A percentile compares a stretch with the other conserved stretches of the same genome.
These are phyloP conservation scores for Linurgus olivaceus DNA, from an alignment of 2,797 vertebrate species.

Conservation along the genomic window DNA sequence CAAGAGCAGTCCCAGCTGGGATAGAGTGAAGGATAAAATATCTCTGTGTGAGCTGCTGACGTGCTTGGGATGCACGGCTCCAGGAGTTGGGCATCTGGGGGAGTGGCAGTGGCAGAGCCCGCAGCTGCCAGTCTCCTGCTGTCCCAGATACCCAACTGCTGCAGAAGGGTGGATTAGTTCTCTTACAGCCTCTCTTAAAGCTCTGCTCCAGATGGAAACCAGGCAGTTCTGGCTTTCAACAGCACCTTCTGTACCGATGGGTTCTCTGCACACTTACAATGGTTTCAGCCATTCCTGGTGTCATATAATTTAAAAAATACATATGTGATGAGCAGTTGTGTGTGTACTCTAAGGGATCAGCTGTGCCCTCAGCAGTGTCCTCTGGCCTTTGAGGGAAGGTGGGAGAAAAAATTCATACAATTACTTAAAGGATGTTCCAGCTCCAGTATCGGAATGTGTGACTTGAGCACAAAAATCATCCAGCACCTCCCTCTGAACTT, in stretches of 20 bases:
- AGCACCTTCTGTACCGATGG: background rate
- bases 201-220: background rate
- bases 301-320: background rate
- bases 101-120: background rate
- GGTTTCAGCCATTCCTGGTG: background rate
- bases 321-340: fast-evolving
- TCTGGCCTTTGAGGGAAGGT: background rate
- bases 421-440: background rate
- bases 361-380: background rate
- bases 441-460: background rate
- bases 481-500: background rate
- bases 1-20: background rate
- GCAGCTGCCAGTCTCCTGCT: background rate
- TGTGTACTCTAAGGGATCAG: background rate
- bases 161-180: background rate
- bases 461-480: background rate
- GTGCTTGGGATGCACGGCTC: background rate
- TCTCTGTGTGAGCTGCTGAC: background rate
- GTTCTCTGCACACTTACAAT: background rate
- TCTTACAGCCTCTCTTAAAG: background rate
- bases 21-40: background rate
- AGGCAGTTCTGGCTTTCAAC: background rate
- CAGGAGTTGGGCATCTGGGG: background rate
- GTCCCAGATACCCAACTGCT: background rate
- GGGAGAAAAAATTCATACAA: background rate